Evolutionary conservation across 1,140 invertebrate species (phyloP).

Genomic region (Procambarus clarkii): DNA sequence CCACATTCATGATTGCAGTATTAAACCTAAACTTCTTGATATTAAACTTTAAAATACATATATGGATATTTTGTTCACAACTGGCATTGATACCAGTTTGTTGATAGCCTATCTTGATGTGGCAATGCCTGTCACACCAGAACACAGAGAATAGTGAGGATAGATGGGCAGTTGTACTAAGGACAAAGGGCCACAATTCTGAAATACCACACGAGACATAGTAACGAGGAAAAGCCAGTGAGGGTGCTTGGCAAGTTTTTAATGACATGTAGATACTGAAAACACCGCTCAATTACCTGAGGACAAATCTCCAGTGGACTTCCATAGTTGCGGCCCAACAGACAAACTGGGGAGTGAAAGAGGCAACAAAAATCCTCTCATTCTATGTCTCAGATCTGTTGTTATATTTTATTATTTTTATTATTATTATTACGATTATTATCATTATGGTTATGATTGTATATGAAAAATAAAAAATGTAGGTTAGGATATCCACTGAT

Average conservation of each 20-base stretch:
- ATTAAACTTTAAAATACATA: neutral
- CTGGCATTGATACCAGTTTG: conserved; percentile 42
- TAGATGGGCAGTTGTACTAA: conserved; percentile 35
- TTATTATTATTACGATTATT: conserved; percentile 30
- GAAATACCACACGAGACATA: conserved; percentile 50
- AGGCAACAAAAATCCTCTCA: conserved; percentile 59
- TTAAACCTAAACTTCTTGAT: neutral
- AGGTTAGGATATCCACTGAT: conserved; percentile 59
- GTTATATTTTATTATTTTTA: too few relatives aligned
- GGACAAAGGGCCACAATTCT: conserved; percentile 57
- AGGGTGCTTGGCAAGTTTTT: neutral
- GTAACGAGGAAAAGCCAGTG: conserved; percentile 31
- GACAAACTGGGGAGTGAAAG: conserved; percentile 66
- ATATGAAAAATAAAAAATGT: conserved; percentile 66
- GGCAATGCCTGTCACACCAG: conserved; percentile 51
- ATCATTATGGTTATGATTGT: conserved; percentile 58
- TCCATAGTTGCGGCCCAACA: conserved; percentile 55
- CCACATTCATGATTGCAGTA: neutral
- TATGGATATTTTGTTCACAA: conserved; percentile 50
- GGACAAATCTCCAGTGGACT: conserved; percentile 46
- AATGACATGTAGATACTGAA: conserved; percentile 20
- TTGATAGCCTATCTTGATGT: conserved; percentile 53
- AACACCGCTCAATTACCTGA: conserved; percentile 46
- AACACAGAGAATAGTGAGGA: conserved; percentile 59
- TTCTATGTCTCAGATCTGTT: conserved; percentile 19